Evolutionary conservation across 2,797 vertebrate species (phyloP).

Genomic region (Simalia tracyae): DNA sequence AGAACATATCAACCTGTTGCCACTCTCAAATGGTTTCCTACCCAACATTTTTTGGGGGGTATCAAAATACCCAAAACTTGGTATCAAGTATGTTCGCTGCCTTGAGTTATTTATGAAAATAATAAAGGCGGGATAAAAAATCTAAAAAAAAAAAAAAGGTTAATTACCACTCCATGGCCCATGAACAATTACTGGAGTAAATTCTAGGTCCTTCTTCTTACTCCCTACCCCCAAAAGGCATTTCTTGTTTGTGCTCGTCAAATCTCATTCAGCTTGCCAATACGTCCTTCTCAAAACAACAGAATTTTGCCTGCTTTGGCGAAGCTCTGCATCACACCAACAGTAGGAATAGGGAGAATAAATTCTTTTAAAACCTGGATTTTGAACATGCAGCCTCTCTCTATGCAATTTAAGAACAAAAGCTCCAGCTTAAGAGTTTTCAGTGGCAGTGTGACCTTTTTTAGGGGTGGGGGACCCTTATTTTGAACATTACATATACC

Average conservation of each 20-base stretch:
- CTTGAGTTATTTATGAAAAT: too few relatives aligned
- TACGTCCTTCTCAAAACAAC: background rate
- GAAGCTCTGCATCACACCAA: background rate
- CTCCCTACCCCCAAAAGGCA: background rate
- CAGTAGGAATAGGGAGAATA: background rate
- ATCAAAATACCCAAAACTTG: too few relatives aligned
- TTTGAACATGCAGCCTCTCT: background rate
- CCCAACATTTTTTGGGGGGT: too few relatives aligned
- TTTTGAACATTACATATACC: conserved; percentile 57
- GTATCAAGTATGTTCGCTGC: too few relatives aligned
- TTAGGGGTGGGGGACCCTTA: conserved; percentile 14
- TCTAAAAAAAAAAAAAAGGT: background rate
- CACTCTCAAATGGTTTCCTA: background rate
- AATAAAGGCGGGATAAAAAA: too few relatives aligned
- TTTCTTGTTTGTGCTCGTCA: background rate
- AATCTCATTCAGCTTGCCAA: background rate
- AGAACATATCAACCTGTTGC: background rate
- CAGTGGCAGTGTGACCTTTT: background rate
- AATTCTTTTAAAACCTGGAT: background rate
- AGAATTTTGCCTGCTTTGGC: background rate
- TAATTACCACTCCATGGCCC: background rate
- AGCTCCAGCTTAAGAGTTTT: background rate
- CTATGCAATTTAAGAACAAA: background rate
- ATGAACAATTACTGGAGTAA: background rate
- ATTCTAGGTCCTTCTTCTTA: background rate